Base-by-base conservation (phyloP, 1,140 invertebrate genomes). In the Diuraphis noxia region DNA sequence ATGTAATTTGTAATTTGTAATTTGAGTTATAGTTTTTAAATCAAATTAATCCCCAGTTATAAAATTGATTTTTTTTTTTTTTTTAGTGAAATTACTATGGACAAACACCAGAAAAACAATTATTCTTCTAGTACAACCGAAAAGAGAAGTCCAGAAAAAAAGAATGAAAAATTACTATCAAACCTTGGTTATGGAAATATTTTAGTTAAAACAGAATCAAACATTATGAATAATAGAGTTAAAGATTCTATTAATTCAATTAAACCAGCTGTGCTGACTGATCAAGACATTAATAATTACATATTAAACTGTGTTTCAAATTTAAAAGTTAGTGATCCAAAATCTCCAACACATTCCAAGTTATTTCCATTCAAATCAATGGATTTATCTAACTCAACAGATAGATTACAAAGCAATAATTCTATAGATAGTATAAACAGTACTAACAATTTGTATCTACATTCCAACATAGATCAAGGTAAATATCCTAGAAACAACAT, bases 261-360 rank as follows among this genome's bases (percentile, higher is more conserved):
- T 82, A 91, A 91, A 91, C 43, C 77, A 3, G 43, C 77, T 82
- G 89, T 91, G 5, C 6, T 91, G 25, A 91, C 77, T 30, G 89
- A 91, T 79, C 77, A 91, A 52, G 89, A 91, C 40, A 91, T 91
- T 19, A 91, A 91, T 40, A 82, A 91, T 81, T 91, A 91, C 25
- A 82, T 91, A 52, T n/a, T 82, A n/a, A 91, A 91, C 38, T 91
- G 89, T 81, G 77, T 91, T 38, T 52, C 89, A 40, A 91, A 91
- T 82, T 82, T 91, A 49, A 91, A 91, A 91, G 77, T 91, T 38
- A 82, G 43, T 46, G 89, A 91, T 30, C 89, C 81, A 52, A 91
- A 82, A 52, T 91, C 77, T 81, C 77, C 77, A 17, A 91, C 89
- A 82, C 77, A 91, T 91, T 91, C 89, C 89, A 91, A 91, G 46